phyloP scores from a whole-genome alignment of 2,797 vertebrate genomes.

The Capromys pilorides region DNA sequence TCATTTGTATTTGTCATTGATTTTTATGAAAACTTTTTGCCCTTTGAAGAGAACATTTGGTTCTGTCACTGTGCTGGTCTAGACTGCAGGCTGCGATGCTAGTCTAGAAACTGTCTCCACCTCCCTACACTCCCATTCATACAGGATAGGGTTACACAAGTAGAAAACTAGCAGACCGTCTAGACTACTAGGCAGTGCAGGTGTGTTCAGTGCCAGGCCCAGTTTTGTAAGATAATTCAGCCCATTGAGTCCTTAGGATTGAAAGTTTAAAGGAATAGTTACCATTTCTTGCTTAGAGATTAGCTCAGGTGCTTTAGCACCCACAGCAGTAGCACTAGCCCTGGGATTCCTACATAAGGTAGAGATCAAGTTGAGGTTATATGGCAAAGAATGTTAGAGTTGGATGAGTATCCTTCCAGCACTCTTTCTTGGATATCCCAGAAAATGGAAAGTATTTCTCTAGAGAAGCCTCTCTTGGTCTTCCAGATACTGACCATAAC shows the following conservation, averaged over 20 bases:
- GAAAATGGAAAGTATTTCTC: background rate
- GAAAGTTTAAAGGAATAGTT: background rate
- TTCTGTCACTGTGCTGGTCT: background rate
- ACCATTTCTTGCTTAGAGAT: background rate
- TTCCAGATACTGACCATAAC: background rate
- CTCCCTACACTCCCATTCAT: fast-evolving
- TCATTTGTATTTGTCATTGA: background rate
- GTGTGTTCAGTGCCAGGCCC: background rate
- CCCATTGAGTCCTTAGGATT: background rate
- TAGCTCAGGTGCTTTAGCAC: background rate
- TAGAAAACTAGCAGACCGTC: background rate
- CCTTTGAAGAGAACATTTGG: background rate
- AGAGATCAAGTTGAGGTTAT: background rate
- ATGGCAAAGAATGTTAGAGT: too few relatives aligned
- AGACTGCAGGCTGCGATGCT: background rate
- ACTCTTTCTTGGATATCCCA: too few relatives aligned
- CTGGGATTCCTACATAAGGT: background rate
- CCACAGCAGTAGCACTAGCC: background rate
- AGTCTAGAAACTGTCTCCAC: fast-evolving
- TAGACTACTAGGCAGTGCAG: background rate
- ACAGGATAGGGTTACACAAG: too few relatives aligned
- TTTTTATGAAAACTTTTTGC: background rate
- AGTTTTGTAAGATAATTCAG: background rate
- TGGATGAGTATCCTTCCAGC: background rate
- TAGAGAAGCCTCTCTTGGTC: background rate